Percentiles rank a stretch among this genome's conserved stretches.
phyloP scores from a whole-genome alignment of 2,888 invertebrate genomes.

The Crioceris asparagi region DNA sequence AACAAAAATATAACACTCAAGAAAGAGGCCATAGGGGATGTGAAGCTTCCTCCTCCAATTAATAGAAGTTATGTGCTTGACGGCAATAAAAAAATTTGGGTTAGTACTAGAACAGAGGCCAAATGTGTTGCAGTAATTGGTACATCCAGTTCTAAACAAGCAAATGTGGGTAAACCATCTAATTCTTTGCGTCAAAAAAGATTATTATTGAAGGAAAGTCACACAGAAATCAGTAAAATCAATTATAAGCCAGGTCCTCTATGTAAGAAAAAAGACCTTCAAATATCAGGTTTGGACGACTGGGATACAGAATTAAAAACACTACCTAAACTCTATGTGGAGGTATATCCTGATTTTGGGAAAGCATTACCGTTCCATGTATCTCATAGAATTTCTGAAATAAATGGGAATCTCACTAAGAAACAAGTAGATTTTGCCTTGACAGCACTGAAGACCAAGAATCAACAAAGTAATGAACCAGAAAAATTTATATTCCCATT shows the following conservation, averaged over 20 bases:
- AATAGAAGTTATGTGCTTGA: slow-evolving; percentile 21
- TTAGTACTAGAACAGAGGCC: slow-evolving; percentile 13
- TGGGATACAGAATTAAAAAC: slow-evolving; percentile 40
- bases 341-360: slow-evolving; percentile 41
- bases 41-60: background rate
- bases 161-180: slow-evolving; percentile 1
- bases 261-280: slow-evolving; percentile 40
- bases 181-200: slow-evolving; percentile 18
- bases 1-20: slow-evolving; percentile 7
- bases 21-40: slow-evolving; percentile 6
- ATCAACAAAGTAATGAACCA: background rate
- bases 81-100: slow-evolving; percentile 22
- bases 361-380: slow-evolving; percentile 39
- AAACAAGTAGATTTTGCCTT: slow-evolving; percentile 48
- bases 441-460: slow-evolving; percentile 38
- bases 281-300: slow-evolving; percentile 36
- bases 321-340: slow-evolving; percentile 43
- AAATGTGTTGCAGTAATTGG: slow-evolving; percentile 19
- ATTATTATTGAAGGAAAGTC: slow-evolving; percentile 32
- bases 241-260: slow-evolving; percentile 50
- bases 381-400: slow-evolving; percentile 36
- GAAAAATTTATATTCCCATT: slow-evolving; percentile 45
- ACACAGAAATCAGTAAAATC: slow-evolving; percentile 17
- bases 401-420: slow-evolving; percentile 37
- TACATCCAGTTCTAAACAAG: slow-evolving; percentile 10